Evolutionary conservation across 1,140 invertebrate genomes (phyloP).

Genomic region (Calephelis virginiensis): DNA sequence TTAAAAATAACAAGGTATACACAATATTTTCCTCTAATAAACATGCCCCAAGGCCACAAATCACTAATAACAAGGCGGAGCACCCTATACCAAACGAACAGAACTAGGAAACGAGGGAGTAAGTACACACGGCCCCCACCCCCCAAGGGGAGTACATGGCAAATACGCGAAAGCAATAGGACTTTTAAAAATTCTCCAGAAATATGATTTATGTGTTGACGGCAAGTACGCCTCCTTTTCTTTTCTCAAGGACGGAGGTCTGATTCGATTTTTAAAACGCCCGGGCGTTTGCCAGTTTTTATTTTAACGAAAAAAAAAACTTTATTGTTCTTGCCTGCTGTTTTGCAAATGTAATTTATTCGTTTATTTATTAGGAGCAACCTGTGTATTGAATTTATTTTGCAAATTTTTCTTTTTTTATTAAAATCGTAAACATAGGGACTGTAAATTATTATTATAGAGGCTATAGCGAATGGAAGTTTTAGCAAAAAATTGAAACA

Average conservation of each 20-base stretch:
- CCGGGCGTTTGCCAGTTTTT: constrained; percentile 33
- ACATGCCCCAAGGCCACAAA: constrained; percentile 34
- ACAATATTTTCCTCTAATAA: constrained; percentile 11
- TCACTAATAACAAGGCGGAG: constrained; percentile 33
- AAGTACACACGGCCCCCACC: constrained; percentile 68
- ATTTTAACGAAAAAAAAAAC: constrained; percentile 27
- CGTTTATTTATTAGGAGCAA: constrained; percentile 24
- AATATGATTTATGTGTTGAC: constrained; percentile 79
- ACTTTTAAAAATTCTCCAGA: constrained; percentile 79
- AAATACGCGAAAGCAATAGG: constrained; percentile 79
- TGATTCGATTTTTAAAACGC: constrained; percentile 77
- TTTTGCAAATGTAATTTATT: constrained; percentile 21
- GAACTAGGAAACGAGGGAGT: constrained; percentile 77
- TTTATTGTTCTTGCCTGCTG: constrained; percentile 32
- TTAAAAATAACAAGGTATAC: constrained; percentile 8
- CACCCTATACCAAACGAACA: constrained; percentile 55
- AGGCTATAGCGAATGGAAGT: background rate
- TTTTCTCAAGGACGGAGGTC: constrained; percentile 67
- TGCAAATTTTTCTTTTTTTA: constrained; percentile 9
- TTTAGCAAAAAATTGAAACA: too few relatives aligned
- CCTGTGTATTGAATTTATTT: constrained; percentile 20
- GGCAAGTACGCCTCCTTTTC: constrained; percentile 64
- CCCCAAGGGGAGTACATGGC: constrained; percentile 72
- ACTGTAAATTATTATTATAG: background rate
- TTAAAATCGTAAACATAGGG: background rate